A percentile compares a stretch with the other conserved stretches of the same genome.
Evolutionary conservation across 2,113 vertebrate species (phyloP).

Genomic region (Oryzias curvinotus): DNA sequence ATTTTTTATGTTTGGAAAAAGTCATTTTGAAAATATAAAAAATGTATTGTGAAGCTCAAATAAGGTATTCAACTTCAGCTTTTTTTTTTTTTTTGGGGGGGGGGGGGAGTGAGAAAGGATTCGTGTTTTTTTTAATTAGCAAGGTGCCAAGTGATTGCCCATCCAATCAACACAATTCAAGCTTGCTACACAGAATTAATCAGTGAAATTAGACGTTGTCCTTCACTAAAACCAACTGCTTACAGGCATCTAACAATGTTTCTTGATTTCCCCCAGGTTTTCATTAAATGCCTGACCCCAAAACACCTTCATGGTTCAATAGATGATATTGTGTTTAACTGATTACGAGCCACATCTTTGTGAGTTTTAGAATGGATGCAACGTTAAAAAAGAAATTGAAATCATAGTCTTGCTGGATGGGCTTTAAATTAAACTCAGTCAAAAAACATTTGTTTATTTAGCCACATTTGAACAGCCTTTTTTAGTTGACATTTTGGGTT

Average conservation of each 20-base stretch:
- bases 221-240: neutral
- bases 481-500: no score
- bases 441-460: no score
- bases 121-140: no score
- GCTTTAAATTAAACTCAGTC: no score
- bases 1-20: neutral
- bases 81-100: neutral
- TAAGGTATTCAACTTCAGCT: neutral
- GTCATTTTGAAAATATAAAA: neutral
- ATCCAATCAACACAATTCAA: conserved; percentile 28
- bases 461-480: no score
- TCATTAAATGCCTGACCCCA: neutral
- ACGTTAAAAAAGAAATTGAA: no score
- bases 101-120: no score
- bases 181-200: conserved; percentile 26
- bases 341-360: neutral
- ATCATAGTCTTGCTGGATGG: no score
- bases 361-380: neutral
- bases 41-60: conserved; percentile 4
- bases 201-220: conserved; percentile 17
- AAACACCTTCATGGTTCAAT: neutral
- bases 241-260: conserved; percentile 11
- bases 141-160: conserved; percentile 13
- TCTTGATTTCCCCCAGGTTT: neutral
- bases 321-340: neutral